A percentile compares a stretch with the other conserved stretches of the same genome.
Conservation (phyloP, 2,888 invertebrate species). For the Nycteola revayana region DNA sequence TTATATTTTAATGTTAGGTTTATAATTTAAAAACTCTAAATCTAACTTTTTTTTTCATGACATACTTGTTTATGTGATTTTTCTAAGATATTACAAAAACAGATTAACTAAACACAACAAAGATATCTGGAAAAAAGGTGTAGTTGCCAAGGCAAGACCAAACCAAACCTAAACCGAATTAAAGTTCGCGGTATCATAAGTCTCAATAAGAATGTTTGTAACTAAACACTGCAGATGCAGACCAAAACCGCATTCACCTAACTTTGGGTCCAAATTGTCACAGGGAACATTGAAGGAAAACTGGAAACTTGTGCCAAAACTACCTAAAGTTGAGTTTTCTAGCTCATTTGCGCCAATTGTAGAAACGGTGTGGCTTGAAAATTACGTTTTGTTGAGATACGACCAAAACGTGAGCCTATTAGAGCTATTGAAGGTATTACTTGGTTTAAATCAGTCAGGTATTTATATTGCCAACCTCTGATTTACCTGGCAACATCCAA, state of each 20-base stretch:
- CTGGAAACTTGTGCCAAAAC: slow-evolving; percentile 40
- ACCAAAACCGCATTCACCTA: slow-evolving; percentile 39
- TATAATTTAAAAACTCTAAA: too few species aligned
- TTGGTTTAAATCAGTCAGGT: slow-evolving; percentile 3
- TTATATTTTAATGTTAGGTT: too few species aligned
- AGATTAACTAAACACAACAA: too few species aligned
- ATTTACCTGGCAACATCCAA: too few species aligned
- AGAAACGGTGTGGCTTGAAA: slow-evolving; percentile 36
- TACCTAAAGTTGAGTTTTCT: slow-evolving; percentile 39
- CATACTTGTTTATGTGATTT: too few species aligned
- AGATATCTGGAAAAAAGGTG: too few species aligned
- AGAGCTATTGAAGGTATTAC: slow-evolving; percentile 14
- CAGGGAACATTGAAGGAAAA: slow-evolving; percentile 31
- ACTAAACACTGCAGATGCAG: slow-evolving; percentile 32
- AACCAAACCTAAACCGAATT: neutral
- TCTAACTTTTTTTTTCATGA: too few species aligned
- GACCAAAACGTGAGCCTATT: slow-evolving; percentile 26
- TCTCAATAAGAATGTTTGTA: slow-evolving; percentile 4
- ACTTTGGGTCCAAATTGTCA: slow-evolving; percentile 45
- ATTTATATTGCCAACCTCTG: too few species aligned
- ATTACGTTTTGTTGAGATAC: slow-evolving; percentile 44
- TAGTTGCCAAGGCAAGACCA: neutral
- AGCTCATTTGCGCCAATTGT: slow-evolving; percentile 55
- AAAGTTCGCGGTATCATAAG: neutral
- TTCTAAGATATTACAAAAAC: too few species aligned